These are phyloP conservation scores for Botia almorhae DNA, from an alignment of 2,797 vertebrate species.

Conservation along the genomic window DNA sequence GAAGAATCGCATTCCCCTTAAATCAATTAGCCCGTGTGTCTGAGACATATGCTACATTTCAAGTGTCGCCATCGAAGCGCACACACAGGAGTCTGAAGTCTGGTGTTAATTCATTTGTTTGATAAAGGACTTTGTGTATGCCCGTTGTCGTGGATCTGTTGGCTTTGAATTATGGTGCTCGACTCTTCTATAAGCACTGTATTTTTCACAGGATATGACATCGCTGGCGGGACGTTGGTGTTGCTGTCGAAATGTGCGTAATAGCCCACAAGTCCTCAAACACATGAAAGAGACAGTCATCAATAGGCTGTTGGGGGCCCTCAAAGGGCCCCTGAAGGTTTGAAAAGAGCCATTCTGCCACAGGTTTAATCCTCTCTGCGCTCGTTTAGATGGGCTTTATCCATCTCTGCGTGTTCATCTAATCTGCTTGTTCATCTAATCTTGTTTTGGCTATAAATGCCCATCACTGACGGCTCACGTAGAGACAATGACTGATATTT, in stretches of 20 bases:
- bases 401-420: constrained; percentile 56
- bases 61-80: constrained; percentile 38
- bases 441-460: constrained; percentile 67
- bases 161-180: constrained; percentile 50
- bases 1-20: constrained; percentile 52
- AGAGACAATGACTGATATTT: constrained; percentile 65
- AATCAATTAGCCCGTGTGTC: constrained; percentile 60
- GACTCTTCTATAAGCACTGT: constrained; percentile 40
- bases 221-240: constrained; percentile 9
- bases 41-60: constrained; percentile 52
- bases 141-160: constrained; percentile 42
- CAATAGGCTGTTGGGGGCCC: constrained; percentile 55
- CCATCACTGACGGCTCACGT: constrained; percentile 62
- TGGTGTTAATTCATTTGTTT: constrained; percentile 45
- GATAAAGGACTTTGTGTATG: constrained; percentile 48
- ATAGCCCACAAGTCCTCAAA: constrained; percentile 59
- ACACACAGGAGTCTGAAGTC: constrained; percentile 25
- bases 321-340: constrained; percentile 27
- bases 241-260: constrained; percentile 55
- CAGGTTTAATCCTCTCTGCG: constrained; percentile 49
- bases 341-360: constrained; percentile 34
- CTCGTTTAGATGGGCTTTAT: constrained; percentile 60
- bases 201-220: constrained; percentile 46
- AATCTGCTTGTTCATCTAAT: constrained; percentile 63
- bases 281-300: constrained; percentile 63